Evolutionary conservation across 2,113 vertebrate genomes (phyloP), one percentile per base, ranked within the genome.

Genomic region (Morphnarchus princeps): DNA sequence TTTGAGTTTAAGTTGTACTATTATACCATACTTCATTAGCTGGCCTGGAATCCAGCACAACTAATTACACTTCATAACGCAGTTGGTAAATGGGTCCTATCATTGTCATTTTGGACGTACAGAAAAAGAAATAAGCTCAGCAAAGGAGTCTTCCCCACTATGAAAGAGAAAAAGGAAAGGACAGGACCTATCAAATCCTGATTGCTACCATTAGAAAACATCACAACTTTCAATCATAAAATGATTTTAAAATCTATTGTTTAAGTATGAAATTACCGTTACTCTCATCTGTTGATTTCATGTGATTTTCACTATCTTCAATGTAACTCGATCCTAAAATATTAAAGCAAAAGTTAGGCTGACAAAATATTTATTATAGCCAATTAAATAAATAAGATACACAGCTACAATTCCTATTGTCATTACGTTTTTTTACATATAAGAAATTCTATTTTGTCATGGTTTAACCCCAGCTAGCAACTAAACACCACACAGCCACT

Each of bases 221-320:
- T 31, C 13, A 36, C 42, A 62, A 32, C 11, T 76, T 94, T 79
- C 29, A 82, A 38, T 42, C 42, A 71, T 29, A 83, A 79, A 62
- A 52, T 62, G 49, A 22, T 62, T 88, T 42, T 0, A 0, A 93
- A 83, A 62, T 16, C 18, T 73, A 18, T 65, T 61, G 13, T 36
- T 74, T 40, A 95, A 71, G 13, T 67, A 34, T 82, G 32, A 66
- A 96, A 92, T 98, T 98, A 98, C 98, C 98, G 98, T 98, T 98
- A 89, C 91, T 98, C n/a, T 98, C 98, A 94, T 97, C 97, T 88
- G 97, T 31, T 86, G 98, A 54, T 91, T 98, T 98, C 89, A 96
- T 65, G 62, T 98, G 97, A 61, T 98, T 98, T 96, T 98, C 98
- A 88, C 66, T 91, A 52, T 98, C 97, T 92, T 98, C 98, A 77